Evolutionary conservation across 1,140 invertebrate genomes (phyloP).

Genomic region (Hypothenemus hampei): DNA sequence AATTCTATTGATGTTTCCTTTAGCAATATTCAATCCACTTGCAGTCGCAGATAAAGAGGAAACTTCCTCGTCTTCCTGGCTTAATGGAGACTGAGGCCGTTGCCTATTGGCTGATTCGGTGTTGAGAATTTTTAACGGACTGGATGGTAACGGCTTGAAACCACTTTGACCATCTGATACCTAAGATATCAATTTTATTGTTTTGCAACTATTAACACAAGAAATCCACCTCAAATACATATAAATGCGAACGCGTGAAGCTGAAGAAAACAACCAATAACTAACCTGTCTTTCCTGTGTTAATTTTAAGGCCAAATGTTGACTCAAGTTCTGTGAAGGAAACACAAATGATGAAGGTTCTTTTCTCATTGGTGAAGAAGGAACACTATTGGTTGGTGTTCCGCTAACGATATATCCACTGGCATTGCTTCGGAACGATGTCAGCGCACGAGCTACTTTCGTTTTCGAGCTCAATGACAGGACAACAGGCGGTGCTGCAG

Average conservation of each 20-base stretch:
- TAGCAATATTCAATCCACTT: constrained; percentile 23
- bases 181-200: too few relatives aligned
- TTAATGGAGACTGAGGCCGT: constrained; percentile 42
- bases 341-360: constrained; percentile 54
- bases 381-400: constrained; percentile 52
- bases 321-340: constrained; percentile 30
- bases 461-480: constrained; percentile 51
- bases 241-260: background rate
- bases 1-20: constrained; percentile 18
- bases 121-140: constrained; percentile 29
- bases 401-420: constrained; percentile 37
- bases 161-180: background rate
- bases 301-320: constrained; percentile 10
- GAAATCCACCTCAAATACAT: background rate
- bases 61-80: constrained; percentile 55
- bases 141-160: constrained; percentile 24
- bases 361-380: constrained; percentile 63
- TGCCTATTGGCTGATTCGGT: constrained; percentile 1
- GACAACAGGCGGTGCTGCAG: constrained; percentile 10
- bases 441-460: constrained; percentile 59
- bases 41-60: constrained; percentile 29
- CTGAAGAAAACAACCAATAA: background rate
- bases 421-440: constrained; percentile 46
- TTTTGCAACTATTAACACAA: background rate
- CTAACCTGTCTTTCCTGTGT: constrained; percentile 12